Evolutionary conservation across 2,113 vertebrate species (phyloP), one percentile per base, ranked within the genome.

Genomic region (Alces alces): DNA sequence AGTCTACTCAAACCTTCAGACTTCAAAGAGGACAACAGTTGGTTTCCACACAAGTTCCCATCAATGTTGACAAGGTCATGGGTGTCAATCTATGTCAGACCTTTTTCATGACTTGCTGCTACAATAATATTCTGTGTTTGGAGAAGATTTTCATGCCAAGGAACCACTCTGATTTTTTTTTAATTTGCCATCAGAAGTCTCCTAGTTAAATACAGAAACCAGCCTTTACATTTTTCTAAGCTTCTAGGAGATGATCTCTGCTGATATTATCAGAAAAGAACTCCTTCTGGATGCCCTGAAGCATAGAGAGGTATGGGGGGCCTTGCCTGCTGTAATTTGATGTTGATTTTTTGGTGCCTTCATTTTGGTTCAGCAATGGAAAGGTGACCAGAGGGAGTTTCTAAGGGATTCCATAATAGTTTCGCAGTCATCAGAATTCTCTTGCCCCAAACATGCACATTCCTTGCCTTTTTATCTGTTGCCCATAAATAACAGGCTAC

Each of bases 1-100:
- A 93, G 61, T 36, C 57, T 30, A 79, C 80, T 84, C 55, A 55
- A 84, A 95, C 93, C 73, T 50, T 78, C 84, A 86, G 78, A 95
- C 95, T 94, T 93, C 92, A 96, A 90, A 98, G 85, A 92, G 30
- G 61, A 94, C 91, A 70, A 85, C 86, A 61, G 43, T 84, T 79
- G 47, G 91, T 92, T 96, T 95, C 87, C 91, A 95, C 79, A 89
- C 15, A 92, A 91, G 84, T 83, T 86, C 84, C 95, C 91, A 86
- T 89, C 70, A 92, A 36, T 79, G 70, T 36, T 89, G 90, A 96
- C 87, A 80, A 57, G 95, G 95, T 93, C 86, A 93, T 52, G 47
- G 83, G 43, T 86, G 87, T 89, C 93, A 88, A 39, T 86, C 52
- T 33, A 4, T 91, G 30, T 73, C 52, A 83, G 45, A 39, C 6